A percentile compares a stretch with the other conserved stretches of the same genome.
phyloP scores from a whole-genome alignment of 1,140 invertebrate genomes.

The Centruroides sculpturatus region DNA sequence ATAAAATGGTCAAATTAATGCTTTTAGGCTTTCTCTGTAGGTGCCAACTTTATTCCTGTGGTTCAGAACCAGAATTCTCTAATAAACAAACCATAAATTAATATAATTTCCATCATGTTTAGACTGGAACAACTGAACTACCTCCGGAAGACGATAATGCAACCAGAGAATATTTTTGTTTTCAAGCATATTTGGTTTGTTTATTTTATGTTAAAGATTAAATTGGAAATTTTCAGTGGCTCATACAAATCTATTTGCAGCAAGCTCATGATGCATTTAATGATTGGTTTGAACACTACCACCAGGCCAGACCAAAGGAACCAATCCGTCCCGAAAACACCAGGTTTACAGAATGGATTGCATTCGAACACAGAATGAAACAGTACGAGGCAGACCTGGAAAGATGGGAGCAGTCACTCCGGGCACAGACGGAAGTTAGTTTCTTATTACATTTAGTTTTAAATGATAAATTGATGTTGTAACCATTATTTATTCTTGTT shows the following conservation, averaged over 20 bases:
- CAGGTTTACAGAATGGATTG: conserved; percentile 74
- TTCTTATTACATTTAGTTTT: too few species aligned
- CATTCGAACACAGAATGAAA: conserved; percentile 62
- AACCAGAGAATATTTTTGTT: conserved; percentile 36
- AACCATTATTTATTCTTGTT: conserved; percentile 13
- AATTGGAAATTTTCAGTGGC: too few species aligned
- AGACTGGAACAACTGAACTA: conserved; percentile 28
- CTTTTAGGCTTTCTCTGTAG: too few species aligned
- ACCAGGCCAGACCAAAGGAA: conserved; percentile 54
- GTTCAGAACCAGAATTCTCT: too few species aligned
- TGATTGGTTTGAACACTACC: conserved; percentile 71
- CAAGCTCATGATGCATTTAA: conserved; percentile 72
- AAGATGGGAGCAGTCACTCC: conserved; percentile 54
- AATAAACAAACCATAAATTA: too few species aligned
- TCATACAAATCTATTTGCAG: conserved; percentile 21
- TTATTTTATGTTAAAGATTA: not conserved
- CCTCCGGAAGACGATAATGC: conserved; percentile 30
- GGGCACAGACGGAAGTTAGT: conserved; percentile 39
- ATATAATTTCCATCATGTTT: conserved; percentile 4
- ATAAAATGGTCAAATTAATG: too few species aligned
- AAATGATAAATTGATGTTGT: too few species aligned
- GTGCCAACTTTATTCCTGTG: too few species aligned
- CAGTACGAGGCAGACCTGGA: conserved; percentile 58
- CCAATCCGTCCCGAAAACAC: conserved; percentile 27
- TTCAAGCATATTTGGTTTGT: conserved; percentile 33